phyloP scores from a whole-genome alignment of 2,113 vertebrate species.

The Pangasianodon hypophthalmus region DNA sequence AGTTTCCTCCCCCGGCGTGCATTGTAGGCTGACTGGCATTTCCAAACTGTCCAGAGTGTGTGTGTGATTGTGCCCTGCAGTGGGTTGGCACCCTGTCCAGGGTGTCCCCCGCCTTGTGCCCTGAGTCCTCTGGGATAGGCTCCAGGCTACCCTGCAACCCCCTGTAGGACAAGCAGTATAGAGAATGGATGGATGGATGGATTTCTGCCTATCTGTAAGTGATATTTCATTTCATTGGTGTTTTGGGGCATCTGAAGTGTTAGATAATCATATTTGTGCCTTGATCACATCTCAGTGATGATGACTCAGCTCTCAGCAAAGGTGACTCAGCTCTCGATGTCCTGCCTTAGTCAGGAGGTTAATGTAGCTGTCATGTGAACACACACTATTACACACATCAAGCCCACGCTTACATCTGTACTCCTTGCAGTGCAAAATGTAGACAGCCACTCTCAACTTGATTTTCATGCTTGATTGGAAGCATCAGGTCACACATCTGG shows the following conservation, averaged over 20 bases:
- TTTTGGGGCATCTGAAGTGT: background rate
- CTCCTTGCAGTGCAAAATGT: background rate
- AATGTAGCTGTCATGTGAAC: slow-evolving; percentile 17
- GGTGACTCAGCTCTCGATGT: slow-evolving; percentile 22
- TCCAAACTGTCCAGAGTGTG: too few species aligned
- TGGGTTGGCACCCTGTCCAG: too few species aligned
- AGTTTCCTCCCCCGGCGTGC: too few species aligned
- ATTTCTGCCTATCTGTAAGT: background rate
- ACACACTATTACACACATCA: background rate
- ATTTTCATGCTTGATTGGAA: background rate
- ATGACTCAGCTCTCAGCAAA: background rate
- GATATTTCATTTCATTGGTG: background rate
- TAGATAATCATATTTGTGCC: background rate
- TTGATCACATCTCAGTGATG: background rate
- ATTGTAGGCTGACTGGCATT: too few species aligned
- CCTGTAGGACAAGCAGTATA: too few species aligned
- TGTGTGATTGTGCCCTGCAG: too few species aligned
- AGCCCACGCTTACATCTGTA: slow-evolving; percentile 15
- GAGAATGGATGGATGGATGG: too few species aligned
- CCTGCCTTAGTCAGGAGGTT: slow-evolving; percentile 8
- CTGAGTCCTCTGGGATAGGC: too few species aligned
- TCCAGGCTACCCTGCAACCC: too few species aligned
- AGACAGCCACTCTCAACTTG: background rate
- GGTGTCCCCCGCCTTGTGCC: too few species aligned
- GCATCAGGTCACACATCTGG: background rate